Evolutionary conservation across 2,888 invertebrate species (phyloP), one percentile per base, ranked within the genome.

Genomic region (Adelognathus sp.): DNA sequence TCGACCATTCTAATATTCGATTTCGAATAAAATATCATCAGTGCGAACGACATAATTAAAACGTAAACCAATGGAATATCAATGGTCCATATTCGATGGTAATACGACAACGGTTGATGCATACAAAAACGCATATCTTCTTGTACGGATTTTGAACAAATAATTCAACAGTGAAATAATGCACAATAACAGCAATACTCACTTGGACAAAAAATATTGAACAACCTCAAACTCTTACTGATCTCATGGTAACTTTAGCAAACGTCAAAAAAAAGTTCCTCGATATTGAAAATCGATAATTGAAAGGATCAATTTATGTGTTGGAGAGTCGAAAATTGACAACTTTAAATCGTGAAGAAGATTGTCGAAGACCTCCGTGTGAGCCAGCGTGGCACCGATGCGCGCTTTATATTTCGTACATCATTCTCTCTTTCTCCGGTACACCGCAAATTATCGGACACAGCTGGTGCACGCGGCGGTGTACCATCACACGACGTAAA

Each of bases 401-500:
- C 63, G 31, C 21, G 50, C 18, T 61, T 39, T 56, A 79, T 80
- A 81, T 77, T 70, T 74, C 44, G 3, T 33, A 33, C 33, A 72
- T 9, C 63, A 60, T 64, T 81, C 78, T 79, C 81, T 77, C 44
- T 66, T 56, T 63, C 77, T 81, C 82, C 80, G 73, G 76, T 78
- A 66, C 81, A 81, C 76, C 39, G 69, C 61, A 76, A 82, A 82
- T 82, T 74, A 82, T 79, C 58, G 71, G 64, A 82, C 56, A 44
- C 64, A 69, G 67, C 52, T 16, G 50, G 60, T 69, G 66, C 61
- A 54, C 73, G 56, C 64, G n/a, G 74, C 33, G 66, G 63, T 66
- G 69, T 60, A 75, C 58, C 44, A n/a, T n/a, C n/a, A 60, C 79
- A 71, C 58, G 58, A 70, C 44, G 58, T 69, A 54, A 36, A n/a